Evolutionary conservation across 1,140 invertebrate species (phyloP), one percentile per base, ranked within the genome.

Genomic region (Drosophila orena): DNA sequence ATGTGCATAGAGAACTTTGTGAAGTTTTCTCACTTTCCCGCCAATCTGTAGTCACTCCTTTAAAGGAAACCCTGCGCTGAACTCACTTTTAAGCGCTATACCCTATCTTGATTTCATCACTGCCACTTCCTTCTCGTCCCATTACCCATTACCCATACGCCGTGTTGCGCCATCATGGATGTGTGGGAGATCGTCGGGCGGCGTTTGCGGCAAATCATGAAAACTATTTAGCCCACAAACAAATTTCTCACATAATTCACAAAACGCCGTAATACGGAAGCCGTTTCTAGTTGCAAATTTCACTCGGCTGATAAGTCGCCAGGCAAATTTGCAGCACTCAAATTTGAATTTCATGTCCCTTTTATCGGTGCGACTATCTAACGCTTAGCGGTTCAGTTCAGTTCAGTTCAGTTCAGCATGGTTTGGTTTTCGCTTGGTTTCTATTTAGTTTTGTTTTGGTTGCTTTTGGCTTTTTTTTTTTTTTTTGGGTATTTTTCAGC

Each of bases 341-440:
- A 91, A 91, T 91, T 91, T 91, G 88, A 91, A 91, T 91, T 91
- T 91, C 88, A 91, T 91, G 88, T 91, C 88, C 88, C 88, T 91
- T 91, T 91, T 91, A 91, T 91, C 88, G 85, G 77, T 89, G 79
- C 77, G 84, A 89, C 79, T 89, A 89, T 89, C 81, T 84, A 77
- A 69, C 74, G 74, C 73, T 77, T 77, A 70, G 74, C 46, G 38
- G 58, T 47, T 70, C 49, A 52, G 80, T 49, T 49, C 24, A 30
- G n/a, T n/a, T n/a, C 68, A 69, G 76, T 64, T 61, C 24, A 30
- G 30, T 30, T 30, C 7, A 11, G 61, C 60, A 69, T 79, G 79
- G 79, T 65, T 75, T 77, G 61, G 62, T 50, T 58, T 74, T 79
- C 57, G 60, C 59, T 46, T 46, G 20, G 3, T 24, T 15, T 43